Evolutionary conservation across 2,797 vertebrate species (phyloP).

Genomic region (Smutsia gigantea): DNA sequence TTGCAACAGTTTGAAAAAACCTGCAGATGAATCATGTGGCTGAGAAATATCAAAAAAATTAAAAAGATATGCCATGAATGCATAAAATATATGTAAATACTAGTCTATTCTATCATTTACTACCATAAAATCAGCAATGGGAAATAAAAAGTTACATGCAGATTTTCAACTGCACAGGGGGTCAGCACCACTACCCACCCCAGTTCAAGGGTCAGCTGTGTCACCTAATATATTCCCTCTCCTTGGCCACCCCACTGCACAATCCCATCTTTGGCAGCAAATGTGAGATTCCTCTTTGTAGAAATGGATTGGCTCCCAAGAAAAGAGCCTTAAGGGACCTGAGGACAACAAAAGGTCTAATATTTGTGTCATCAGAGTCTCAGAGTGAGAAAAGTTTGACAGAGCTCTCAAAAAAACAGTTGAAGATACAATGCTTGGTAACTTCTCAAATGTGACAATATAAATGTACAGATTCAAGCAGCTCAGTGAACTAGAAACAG

Average conservation of each 20-base stretch:
- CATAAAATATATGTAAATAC: too few relatives aligned
- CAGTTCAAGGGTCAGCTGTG: too few relatives aligned
- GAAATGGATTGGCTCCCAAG: background rate
- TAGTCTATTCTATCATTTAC: too few relatives aligned
- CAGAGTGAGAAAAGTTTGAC: background rate
- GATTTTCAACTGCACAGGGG: too few relatives aligned
- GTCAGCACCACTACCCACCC: too few relatives aligned
- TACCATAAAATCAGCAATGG: too few relatives aligned
- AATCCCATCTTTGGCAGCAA: background rate
- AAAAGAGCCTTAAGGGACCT: background rate
- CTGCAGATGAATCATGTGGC: too few relatives aligned
- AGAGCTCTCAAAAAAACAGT: background rate
- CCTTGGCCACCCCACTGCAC: background rate
- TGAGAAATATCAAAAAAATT: too few relatives aligned
- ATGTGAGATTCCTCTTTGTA: background rate
- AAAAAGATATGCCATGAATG: too few relatives aligned
- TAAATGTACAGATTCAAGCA: background rate
- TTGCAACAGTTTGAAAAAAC: too few relatives aligned
- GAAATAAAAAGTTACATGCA: too few relatives aligned
- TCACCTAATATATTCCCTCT: background rate
- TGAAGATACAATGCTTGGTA: background rate
- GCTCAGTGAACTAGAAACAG: background rate
- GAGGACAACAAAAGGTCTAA: background rate
- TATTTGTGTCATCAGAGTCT: rapidly evolving
- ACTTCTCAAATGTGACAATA: background rate